Conservation (phyloP, 2,888 invertebrate genomes). For the Frankliniella fusca region DNA sequence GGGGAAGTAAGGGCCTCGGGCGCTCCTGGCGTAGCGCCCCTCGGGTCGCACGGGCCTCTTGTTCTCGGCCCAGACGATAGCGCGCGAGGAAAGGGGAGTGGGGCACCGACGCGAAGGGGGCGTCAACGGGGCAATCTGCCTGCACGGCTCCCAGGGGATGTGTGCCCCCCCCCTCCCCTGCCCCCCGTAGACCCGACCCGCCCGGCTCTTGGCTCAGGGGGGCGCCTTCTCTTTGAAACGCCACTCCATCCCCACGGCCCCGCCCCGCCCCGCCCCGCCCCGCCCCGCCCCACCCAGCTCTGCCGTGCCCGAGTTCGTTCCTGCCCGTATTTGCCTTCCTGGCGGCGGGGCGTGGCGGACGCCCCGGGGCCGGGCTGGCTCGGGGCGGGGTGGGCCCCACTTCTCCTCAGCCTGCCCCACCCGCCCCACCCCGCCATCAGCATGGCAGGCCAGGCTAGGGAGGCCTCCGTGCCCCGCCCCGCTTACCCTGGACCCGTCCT, state of each 20-base stretch:
- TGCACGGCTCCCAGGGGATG: constrained; percentile 11
- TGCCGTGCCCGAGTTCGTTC: background rate
- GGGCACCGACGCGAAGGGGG: background rate
- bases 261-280: background rate
- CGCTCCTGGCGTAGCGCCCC: background rate
- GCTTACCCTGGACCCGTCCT: background rate
- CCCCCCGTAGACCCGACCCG: background rate
- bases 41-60: background rate
- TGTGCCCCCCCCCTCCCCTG: background rate
- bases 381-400: background rate
- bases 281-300: background rate
- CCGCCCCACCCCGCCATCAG: no score
- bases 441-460: no score
- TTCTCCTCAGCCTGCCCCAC: no score
- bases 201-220: background rate
- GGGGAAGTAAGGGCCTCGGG: no score
- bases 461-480: no score
- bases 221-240: background rate
- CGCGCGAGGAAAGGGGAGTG: background rate
- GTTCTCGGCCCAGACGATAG: background rate
- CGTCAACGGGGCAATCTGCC: constrained; percentile 18
- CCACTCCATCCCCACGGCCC: background rate
- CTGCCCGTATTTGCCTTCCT: background rate
- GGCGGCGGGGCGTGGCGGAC: background rate
- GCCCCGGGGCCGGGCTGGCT: background rate